Evolutionary conservation across 2,113 vertebrate species (phyloP), one percentile per base, ranked within the genome.

Genomic region (Origma solitaria): DNA sequence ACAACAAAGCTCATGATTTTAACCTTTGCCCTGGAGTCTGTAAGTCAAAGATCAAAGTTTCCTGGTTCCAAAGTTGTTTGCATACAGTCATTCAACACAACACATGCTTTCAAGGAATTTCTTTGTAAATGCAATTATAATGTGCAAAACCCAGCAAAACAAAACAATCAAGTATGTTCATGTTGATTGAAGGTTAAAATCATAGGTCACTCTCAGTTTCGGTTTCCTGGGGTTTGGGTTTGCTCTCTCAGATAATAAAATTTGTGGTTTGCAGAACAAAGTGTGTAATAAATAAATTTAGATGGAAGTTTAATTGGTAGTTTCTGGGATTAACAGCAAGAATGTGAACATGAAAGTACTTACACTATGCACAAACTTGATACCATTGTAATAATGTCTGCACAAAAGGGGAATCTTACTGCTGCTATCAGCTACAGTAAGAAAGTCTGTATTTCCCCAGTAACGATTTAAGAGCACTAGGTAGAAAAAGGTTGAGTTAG

Each of bases 21-120:
- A 96, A 97, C 97, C 97, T 96, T 92, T 44, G 47, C 73, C 94
- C 97, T 92, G 71, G 82, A 88, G 72, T 84, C 90, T 86, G 54
- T 94, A 91, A 96, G 92, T 95, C 92, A 92, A 96, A 97, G 96
- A 97, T 96, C 97, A 97, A 97, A 97, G 97, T 95, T 94, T 50
- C 54, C 62, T 72, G 82, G 51, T 87, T 93, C 86, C 82, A 89
- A 94, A 97, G 90, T 94, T 95, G 92, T 95, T 97, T 96, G 92
- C 65, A 60, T 90, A 40, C 91, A 87, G 54, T 80, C 65, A 65
- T 71, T 95, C 76, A 68, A 68, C 62, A 89, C 44, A 96, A 77
- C 69, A 94, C 38, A 20, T 68, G 75, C 82, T 97, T 96, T 97
- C 94, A 91, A 97, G 88, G 95, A 94, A 90, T 92, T 94, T 94